Conservation (phyloP, 2,113 vertebrate species). For the Crotalus tigris region DNA sequence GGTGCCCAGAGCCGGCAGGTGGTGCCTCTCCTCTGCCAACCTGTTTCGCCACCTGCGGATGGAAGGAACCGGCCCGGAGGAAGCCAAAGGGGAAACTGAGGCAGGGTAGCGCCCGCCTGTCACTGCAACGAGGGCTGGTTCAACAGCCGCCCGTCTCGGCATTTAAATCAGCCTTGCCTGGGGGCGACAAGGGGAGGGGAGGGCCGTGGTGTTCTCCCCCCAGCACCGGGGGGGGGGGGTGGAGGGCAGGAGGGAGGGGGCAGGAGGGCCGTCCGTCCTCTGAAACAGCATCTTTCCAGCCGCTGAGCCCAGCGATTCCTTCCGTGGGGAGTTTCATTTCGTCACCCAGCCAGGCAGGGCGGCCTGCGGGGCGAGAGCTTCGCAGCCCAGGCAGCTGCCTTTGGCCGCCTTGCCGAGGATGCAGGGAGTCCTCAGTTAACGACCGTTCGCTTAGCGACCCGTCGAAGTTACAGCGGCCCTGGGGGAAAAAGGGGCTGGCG, state of each 20-base stretch:
- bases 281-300: background rate
- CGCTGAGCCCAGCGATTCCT: background rate
- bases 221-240: background rate
- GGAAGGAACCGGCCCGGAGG: background rate
- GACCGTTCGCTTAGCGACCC: too few species aligned
- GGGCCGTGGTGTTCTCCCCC: too few species aligned
- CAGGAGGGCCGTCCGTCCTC: background rate
- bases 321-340: background rate
- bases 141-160: background rate
- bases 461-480: too few species aligned
- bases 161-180: background rate
- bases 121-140: fast-evolving
- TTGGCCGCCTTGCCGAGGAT: background rate
- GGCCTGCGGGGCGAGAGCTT: background rate
- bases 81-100: background rate
- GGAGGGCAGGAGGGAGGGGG: background rate
- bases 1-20: background rate
- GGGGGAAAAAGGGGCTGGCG: too few species aligned
- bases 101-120: background rate
- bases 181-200: too few species aligned
- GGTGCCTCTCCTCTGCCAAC: background rate
- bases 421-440: too few species aligned
- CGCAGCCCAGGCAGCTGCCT: background rate
- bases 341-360: background rate
- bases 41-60: background rate